These are phyloP conservation scores for Xestobium rufovillosum DNA, from an alignment of 2,888 invertebrate species.

Conservation along the genomic window DNA sequence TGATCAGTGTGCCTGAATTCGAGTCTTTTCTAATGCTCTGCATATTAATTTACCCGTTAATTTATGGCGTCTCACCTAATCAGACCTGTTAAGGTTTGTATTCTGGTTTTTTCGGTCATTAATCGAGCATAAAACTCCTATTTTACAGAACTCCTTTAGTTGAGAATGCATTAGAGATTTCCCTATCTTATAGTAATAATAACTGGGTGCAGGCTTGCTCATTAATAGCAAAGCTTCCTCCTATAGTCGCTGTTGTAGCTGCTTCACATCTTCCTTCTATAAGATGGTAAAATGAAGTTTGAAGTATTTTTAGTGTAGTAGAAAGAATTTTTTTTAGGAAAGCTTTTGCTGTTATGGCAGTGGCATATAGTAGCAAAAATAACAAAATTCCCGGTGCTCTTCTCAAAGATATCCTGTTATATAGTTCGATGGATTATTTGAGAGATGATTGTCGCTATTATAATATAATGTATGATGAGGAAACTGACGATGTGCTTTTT, in stretches of 20 bases:
- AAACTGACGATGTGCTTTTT: slow-evolving; percentile 38
- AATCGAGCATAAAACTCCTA: too few relatives aligned
- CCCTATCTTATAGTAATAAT: background rate
- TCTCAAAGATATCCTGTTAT: slow-evolving; percentile 46
- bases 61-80: too few relatives aligned
- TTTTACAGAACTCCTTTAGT: too few relatives aligned
- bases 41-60: too few relatives aligned
- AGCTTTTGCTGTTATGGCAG: slow-evolving; percentile 49
- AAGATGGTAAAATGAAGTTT: slow-evolving; percentile 46
- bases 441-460: slow-evolving; percentile 46
- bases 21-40: too few relatives aligned
- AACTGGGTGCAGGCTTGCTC: slow-evolving; percentile 29
- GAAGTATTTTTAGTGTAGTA: slow-evolving; percentile 12
- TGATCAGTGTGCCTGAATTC: too few relatives aligned
- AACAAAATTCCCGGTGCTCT: slow-evolving; percentile 45
- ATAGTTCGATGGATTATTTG: slow-evolving; percentile 41
- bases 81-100: too few relatives aligned
- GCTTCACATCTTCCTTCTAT: slow-evolving; percentile 48
- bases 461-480: slow-evolving; percentile 40
- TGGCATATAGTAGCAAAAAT: slow-evolving; percentile 52
- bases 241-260: slow-evolving; percentile 49
- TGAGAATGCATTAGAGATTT: background rate
- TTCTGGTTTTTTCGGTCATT: too few relatives aligned
- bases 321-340: slow-evolving; percentile 42
- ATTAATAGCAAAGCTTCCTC: slow-evolving; percentile 44